Evolutionary conservation across 2,113 vertebrate genomes (phyloP), one percentile per base, ranked within the genome.

Genomic region (Setophaga coronata): DNA sequence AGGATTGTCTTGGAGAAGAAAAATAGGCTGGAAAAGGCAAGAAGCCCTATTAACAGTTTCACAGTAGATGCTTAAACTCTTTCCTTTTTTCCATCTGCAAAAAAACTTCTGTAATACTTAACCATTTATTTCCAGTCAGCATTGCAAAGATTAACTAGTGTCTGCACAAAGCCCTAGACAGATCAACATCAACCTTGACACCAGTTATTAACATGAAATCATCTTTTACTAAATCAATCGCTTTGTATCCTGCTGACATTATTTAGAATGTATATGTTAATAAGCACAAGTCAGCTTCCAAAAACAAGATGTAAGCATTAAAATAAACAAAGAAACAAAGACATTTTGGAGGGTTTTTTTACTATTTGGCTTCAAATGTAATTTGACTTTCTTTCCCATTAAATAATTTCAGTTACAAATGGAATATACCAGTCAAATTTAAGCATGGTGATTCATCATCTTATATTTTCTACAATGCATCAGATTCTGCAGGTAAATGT

Each of bases 361-460:
- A 82, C 5, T 15, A 19, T 82, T 83, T 70, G 23, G 3, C 72
- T 92, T 95, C 61, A 64, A 86, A 93, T 66, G 11, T 80, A 13
- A 69, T 84, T 78, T 58, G 21, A 87, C 83, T 80, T 48, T 93
- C 15, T 94, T 97, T 96, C 64, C 36, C 64, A 74, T 86, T 93
- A 95, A 83, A 58, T 93, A 43, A 93, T 93, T 98, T 77, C 97
- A 99, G 99, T 38, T 99, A 99, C 96, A 99, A 92, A 70, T 99
- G 99, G 99, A 99, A 98, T 58, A 98, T 99, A 95, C 99, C 99
- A 85, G 95, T 99, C 80, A 98, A 98, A 96, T 99, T 97, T 98
- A 87, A 74, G 28, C 66, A 95, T 82, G 98, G 82, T 40, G 64
- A 4, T 94, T 53, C 29, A 85, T 53, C 24, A 48, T 1, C 1